Conservation (phyloP, 2,888 invertebrate species). For the Drosophila kanekoi region DNA sequence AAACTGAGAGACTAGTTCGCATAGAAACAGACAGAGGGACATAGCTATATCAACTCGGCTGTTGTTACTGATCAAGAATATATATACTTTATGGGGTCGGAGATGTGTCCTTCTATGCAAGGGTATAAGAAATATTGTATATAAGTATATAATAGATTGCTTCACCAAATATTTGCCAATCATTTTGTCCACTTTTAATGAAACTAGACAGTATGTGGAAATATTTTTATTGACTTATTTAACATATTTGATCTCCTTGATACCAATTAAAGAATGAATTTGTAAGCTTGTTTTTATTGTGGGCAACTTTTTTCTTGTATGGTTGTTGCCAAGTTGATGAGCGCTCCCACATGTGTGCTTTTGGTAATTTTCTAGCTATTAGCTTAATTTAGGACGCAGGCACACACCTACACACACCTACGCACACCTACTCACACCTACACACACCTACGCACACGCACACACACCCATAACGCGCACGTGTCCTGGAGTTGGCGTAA, state of each 20-base stretch:
- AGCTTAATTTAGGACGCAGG: slow-evolving; percentile 64
- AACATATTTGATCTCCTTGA: background rate
- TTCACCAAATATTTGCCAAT: too few species aligned
- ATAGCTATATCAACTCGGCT: too few species aligned
- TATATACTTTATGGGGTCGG: too few species aligned
- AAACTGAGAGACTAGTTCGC: too few species aligned
- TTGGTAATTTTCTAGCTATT: slow-evolving; percentile 65
- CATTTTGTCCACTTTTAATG: too few species aligned
- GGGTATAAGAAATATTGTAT: too few species aligned
- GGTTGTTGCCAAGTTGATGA: background rate
- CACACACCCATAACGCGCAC: slow-evolving; percentile 39
- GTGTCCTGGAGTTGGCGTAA: slow-evolving; percentile 54
- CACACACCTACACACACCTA: slow-evolving; percentile 12
- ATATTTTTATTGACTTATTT: too few species aligned
- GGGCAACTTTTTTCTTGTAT: slow-evolving; percentile 7
- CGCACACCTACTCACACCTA: slow-evolving; percentile 4
- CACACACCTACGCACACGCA: slow-evolving; percentile 2
- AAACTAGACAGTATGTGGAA: too few species aligned
- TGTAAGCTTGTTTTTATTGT: slow-evolving; percentile 8
- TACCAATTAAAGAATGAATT: background rate
- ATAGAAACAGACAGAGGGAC: too few species aligned
- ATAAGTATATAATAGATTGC: too few species aligned
- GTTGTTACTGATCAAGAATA: too few species aligned
- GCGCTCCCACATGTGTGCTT: slow-evolving; percentile 44
- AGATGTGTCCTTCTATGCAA: too few species aligned